Conservation (phyloP, 1,140 invertebrate genomes). For the Lepidotrigona ventralis region DNA sequence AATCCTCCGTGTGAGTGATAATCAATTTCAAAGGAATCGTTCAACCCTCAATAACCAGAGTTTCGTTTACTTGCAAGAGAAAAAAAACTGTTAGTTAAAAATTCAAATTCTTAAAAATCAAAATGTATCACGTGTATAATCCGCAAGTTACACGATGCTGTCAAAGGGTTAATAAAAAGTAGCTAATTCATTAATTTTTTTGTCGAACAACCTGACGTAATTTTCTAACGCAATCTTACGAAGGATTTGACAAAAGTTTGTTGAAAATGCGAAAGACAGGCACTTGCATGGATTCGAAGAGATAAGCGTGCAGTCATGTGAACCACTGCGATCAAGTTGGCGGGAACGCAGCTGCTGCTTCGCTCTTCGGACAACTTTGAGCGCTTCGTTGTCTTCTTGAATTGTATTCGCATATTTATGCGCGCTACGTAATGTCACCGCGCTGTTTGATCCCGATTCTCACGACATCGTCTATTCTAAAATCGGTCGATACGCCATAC, state of each 20-base stretch:
- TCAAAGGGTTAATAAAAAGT: too few species aligned
- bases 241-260: not conserved
- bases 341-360: conserved; percentile 59
- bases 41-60: too few species aligned
- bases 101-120: too few species aligned
- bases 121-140: too few species aligned
- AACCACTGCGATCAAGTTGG: conserved; percentile 67
- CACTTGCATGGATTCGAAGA: not conserved
- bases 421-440: conserved; percentile 63
- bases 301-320: conserved; percentile 49
- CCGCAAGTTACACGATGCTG: too few species aligned
- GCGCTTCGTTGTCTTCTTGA: conserved; percentile 64
- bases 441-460: conserved; percentile 39
- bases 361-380: conserved; percentile 63
- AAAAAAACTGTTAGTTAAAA: too few species aligned
- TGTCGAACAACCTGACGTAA: not conserved
- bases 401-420: conserved; percentile 70
- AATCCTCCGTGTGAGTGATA: too few species aligned
- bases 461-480: conserved; percentile 28
- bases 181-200: not conserved
- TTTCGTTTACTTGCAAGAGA: too few species aligned
- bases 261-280: too few species aligned
- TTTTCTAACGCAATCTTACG: not conserved
- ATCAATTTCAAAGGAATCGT: too few species aligned
- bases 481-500: conserved; percentile 6